Evolutionary conservation across 2,113 vertebrate species (phyloP), one percentile per base, ranked within the genome.

Genomic region (Probosciger aterrimus): DNA sequence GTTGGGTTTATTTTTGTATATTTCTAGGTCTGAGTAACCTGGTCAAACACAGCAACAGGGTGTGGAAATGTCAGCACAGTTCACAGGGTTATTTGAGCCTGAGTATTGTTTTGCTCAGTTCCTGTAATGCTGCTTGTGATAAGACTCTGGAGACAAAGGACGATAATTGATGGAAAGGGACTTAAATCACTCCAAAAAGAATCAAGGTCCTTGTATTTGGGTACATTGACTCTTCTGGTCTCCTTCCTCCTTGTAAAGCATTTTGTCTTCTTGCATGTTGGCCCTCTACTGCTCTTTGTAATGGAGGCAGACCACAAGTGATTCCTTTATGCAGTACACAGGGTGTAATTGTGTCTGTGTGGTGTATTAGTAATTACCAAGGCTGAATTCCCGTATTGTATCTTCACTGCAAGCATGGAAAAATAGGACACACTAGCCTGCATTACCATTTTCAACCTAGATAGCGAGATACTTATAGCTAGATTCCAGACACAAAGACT

Each of bases 321-420:
- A 98, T 98, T 98, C 98, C 97, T 99, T 99, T 98, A 99, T 99
- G 97, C 97, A 97, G 97, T 98, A 98, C 93, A 99, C 98, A 99
- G 98, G 98, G 98, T 98, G 98, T 98, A 98, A 99, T 98, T 99
- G 98, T 99, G 98, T 98, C 98, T 98, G 97, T 97, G 97, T 98
- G 98, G 98, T 98, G 98, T 98, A 98, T 99, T 98, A 98, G 97
- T 98, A 98, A 98, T 99, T 99, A 98, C 98, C 97, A 98, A 98
- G 92, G 96, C 98, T 99, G 98, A 99, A 99, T 99, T 99, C 98
- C 98, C 98, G 97, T 98, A 99, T 99, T 99, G 99, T 99, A 97
- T 98, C 97, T 98, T 97, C 97, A 97, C 97, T 98, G 96, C 96
- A 97, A 98, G 98, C 96, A 87, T 97, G 93, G 96, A 98, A 98